Evolutionary conservation across 2,888 invertebrate genomes (phyloP), one percentile per base, ranked within the genome.

Genomic region (Orchesella flavescens): DNA sequence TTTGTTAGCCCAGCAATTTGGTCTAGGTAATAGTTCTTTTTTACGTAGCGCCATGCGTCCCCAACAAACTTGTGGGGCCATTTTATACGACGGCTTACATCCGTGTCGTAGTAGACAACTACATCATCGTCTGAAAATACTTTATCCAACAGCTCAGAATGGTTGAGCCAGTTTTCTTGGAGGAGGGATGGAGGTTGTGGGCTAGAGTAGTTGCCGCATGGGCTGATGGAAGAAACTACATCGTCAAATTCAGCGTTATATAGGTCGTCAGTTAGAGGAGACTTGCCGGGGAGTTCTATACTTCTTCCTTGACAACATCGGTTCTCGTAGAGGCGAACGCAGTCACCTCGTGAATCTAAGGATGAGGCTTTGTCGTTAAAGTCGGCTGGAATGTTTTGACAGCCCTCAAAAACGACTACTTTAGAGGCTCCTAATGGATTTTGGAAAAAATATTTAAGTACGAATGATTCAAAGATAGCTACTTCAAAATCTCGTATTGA

Each of bases 201-300:
- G 1, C 71, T 59, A 3, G 55, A 1, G 34, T 81, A 83, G 49
- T 83, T 53, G n/a, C 85, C 83, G 69, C 87, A 87, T 13, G 86
- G 85, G 65, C 84, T 83, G 17, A 86, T 73, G 1, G 87, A 86
- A 17, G 80, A 78, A 0, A 78, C 77, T 0, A 83, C 77, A 21
- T 87, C 81, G 61, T 87, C 87, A 59, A 87, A 87, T 44, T 84
- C 80, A 0, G 79, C 81, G n/a, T 76, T 76, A 69, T 76, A 84
- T 5, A 87, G 59, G 77, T 87, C 81, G n/a, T 77, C 78, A 7
- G 46, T 44, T 13, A 61, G 19, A 10, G 53, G 61, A 21, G 59
- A 72, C n/a, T 24, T 9, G 10, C 13, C 34, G 0, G 77, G 53
- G 0, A 85, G 21, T 57, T 85, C 83, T 0, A 85, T 66, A 21